A percentile compares a stretch with the other conserved stretches of the same genome.
Conservation (phyloP, 2,113 vertebrate genomes). For the Symphodus melops region DNA sequence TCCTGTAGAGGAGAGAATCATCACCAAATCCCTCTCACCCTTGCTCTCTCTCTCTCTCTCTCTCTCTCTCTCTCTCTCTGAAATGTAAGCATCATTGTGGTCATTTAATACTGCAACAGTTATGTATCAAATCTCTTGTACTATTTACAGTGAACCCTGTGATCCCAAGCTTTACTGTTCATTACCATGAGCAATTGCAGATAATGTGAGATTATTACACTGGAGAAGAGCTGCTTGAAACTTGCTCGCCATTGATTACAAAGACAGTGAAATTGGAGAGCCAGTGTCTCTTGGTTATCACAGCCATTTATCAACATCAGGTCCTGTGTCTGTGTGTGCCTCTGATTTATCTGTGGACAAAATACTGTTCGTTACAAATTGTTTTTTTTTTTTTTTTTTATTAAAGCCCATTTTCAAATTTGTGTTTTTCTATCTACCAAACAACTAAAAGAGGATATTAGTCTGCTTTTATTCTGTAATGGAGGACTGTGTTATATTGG, state of each 20-base stretch:
- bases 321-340: conserved; percentile 1
- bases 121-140: conserved; percentile 36
- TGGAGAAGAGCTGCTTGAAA: conserved; percentile 33
- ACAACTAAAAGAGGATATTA: conserved; percentile 1
- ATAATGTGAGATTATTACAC: conserved; percentile 51
- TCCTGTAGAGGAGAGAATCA: conserved; percentile 29
- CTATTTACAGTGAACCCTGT: conserved; percentile 25
- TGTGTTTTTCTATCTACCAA: not conserved
- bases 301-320: conserved; percentile 55
- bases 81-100: conserved; percentile 14
- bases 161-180: conserved; percentile 51
- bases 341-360: not conserved
- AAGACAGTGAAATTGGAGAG: conserved; percentile 46
- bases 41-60: not conserved
- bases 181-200: conserved; percentile 63
- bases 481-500: conserved; percentile 10
- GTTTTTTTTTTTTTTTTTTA: conserved; percentile 12
- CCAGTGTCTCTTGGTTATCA: conserved; percentile 47
- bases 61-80: conserved; percentile 7
- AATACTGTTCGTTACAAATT: conserved; percentile 20
- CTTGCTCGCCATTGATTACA: conserved; percentile 50
- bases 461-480: conserved; percentile 2
- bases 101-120: conserved; percentile 41
- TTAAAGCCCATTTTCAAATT: conserved; percentile 6
- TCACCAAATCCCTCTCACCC: too few species aligned